Percentiles rank a stretch among this genome's conserved stretches.
Evolutionary conservation across 2,888 invertebrate genomes (phyloP).

Genomic region (Drosophila barbarae): DNA sequence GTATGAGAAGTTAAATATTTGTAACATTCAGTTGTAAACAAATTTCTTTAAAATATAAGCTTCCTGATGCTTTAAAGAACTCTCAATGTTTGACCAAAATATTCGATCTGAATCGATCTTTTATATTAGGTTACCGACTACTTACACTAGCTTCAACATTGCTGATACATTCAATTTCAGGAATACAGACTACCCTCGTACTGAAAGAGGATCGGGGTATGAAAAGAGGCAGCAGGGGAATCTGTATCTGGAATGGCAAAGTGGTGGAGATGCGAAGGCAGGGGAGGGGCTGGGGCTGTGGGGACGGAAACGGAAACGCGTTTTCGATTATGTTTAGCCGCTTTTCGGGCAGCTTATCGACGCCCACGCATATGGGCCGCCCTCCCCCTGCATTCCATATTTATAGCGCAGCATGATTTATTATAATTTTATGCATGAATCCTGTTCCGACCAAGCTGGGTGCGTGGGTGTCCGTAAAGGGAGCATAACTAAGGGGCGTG

Average conservation of each 20-base stretch:
- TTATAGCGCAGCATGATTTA: constrained; percentile 71
- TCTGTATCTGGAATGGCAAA: constrained; percentile 2
- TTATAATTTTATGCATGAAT: constrained; percentile 73
- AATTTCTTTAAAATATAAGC: too few relatives aligned
- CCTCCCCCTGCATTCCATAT: constrained; percentile 50
- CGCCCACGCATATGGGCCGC: constrained; percentile 57
- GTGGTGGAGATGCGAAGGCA: not conserved
- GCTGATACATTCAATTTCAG: not conserved
- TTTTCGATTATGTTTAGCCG: constrained; percentile 74
- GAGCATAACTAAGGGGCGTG: constrained; percentile 21
- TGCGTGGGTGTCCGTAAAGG: constrained; percentile 27
- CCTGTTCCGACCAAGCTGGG: constrained; percentile 49
- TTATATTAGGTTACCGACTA: not conserved
- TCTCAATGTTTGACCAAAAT: too few relatives aligned
- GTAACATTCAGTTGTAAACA: not conserved
- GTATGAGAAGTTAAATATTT: not conserved
- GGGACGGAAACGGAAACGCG: constrained; percentile 54
- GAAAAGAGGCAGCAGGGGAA: constrained; percentile 7
- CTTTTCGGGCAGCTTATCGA: constrained; percentile 67
- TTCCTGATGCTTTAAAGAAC: not conserved
- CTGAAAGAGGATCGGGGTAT: not conserved
- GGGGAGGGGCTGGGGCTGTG: not conserved
- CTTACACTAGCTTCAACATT: not conserved
- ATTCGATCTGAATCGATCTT: not conserved
- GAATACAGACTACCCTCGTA: too few relatives aligned